Percentiles rank a stretch among this genome's conserved stretches.
phyloP scores from a whole-genome alignment of 2,888 invertebrate genomes.

The Cheilosia grossa region DNA sequence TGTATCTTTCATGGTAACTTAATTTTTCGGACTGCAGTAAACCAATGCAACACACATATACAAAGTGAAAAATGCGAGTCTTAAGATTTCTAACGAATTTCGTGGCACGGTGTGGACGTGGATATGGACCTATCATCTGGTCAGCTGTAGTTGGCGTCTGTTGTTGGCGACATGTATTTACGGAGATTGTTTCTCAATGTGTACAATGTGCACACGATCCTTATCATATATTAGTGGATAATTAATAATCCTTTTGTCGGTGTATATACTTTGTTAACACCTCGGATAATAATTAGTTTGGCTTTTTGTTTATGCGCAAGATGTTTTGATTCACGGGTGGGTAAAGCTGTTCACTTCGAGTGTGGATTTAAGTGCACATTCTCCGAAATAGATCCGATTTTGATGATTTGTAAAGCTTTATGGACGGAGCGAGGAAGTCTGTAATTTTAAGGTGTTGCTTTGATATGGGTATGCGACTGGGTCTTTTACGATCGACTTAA shows the following conservation, averaged over 20 bases:
- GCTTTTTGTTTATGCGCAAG: conserved; percentile 65
- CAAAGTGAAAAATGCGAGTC: conserved; percentile 52
- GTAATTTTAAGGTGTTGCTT: no score
- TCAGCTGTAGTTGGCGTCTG: conserved; percentile 40
- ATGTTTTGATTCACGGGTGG: conserved; percentile 28
- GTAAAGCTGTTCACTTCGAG: not conserved
- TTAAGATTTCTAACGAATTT: conserved; percentile 17
- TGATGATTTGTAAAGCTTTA: conserved; percentile 25
- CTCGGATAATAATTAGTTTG: conserved; percentile 73
- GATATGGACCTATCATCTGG: conserved; percentile 50
- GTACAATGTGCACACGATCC: conserved; percentile 16
- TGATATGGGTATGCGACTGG: no score
- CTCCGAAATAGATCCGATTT: conserved; percentile 18
- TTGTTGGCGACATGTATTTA: conserved; percentile 54
- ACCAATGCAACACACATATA: conserved; percentile 7
- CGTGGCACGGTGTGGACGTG: not conserved
- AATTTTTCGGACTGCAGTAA: conserved; percentile 35
- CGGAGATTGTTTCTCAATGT: conserved; percentile 17
- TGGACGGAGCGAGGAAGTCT: no score
- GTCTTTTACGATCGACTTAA: no score
- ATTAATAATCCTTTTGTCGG: conserved; percentile 72
- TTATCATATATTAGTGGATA: conserved; percentile 54
- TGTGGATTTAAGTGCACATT: conserved; percentile 1
- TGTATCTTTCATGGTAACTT: conserved; percentile 68
- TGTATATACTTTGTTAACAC: conserved; percentile 69